Conservation (phyloP, 2,888 invertebrate species). For the Caenorhabditis sp. region DNA sequence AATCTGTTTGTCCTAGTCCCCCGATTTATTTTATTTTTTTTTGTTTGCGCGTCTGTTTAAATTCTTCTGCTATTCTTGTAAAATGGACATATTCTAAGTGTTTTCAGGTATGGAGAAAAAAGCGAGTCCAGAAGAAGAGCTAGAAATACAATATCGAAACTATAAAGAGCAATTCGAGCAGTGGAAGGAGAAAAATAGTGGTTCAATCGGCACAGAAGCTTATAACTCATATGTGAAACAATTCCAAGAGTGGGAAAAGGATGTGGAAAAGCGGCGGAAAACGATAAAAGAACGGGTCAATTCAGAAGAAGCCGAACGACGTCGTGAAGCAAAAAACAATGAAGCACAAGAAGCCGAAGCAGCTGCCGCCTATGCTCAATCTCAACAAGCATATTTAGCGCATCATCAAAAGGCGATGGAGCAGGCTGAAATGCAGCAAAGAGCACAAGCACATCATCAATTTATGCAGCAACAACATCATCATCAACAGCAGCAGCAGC, state of each 20-base stretch:
- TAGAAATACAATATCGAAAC: constrained; percentile 67
- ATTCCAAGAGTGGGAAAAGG: constrained; percentile 68
- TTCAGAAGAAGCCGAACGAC: background rate
- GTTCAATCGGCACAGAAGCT: constrained; percentile 63
- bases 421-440: constrained; percentile 33
- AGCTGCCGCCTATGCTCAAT: constrained; percentile 45
- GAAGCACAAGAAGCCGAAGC: constrained; percentile 40
- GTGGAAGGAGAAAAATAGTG: constrained; percentile 68
- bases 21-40: too few species aligned
- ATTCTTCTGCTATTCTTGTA: background rate
- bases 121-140: constrained; percentile 57
- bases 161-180: constrained; percentile 67
- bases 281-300: constrained; percentile 29
- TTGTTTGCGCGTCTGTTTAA: background rate
- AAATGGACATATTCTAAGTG: too few species aligned
- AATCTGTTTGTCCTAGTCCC: too few species aligned
- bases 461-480: constrained; percentile 12
- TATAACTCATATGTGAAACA: constrained; percentile 67
- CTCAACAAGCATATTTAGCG: constrained; percentile 56
- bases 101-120: background rate
- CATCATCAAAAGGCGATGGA: constrained; percentile 60
- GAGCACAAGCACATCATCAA: constrained; percentile 23
- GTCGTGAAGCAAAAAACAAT: constrained; percentile 7
- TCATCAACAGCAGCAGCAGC: constrained; percentile 6
- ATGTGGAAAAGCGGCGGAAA: constrained; percentile 62